Evolutionary conservation across 1,140 invertebrate genomes (phyloP).

Genomic region (Megalopta genalis): DNA sequence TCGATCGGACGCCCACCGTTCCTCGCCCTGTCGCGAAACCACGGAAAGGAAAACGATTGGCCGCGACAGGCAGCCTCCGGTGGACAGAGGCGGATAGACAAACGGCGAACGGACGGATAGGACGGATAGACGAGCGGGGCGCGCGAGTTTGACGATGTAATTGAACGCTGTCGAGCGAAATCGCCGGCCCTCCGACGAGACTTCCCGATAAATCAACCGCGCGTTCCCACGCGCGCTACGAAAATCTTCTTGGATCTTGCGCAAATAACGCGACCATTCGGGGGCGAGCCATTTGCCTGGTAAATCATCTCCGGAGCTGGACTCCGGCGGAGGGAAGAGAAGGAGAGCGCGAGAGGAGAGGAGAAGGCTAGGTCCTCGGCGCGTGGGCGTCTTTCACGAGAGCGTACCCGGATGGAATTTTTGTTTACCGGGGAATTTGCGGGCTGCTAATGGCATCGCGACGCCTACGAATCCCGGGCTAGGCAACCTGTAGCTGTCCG

Average conservation of each 20-base stretch:
- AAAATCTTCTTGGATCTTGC: conserved; percentile 34
- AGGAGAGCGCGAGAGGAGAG: too few relatives aligned
- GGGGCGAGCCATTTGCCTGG: conserved; percentile 37
- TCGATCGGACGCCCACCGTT: too few relatives aligned
- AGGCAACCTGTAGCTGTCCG: conserved; percentile 61
- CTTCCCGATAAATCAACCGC: conserved; percentile 14
- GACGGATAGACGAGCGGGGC: background rate
- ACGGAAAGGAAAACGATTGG: background rate
- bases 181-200: background rate
- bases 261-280: conserved; percentile 33
- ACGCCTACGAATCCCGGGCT: conserved; percentile 60
- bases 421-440: conserved; percentile 58
- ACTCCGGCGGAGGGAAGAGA: background rate
- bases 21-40: too few relatives aligned
- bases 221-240: conserved; percentile 23
- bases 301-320: conserved; percentile 36
- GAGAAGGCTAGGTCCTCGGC: background rate
- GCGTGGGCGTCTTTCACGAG: conserved; percentile 52
- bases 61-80: background rate
- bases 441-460: conserved; percentile 59
- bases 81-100: too few relatives aligned
- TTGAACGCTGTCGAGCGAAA: conserved; percentile 27
- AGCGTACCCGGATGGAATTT: conserved; percentile 53
- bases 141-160: conserved; percentile 28
- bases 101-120: too few relatives aligned